These are phyloP conservation scores for Drosophila neonasuta DNA, from an alignment of 2,888 invertebrate species.

Conservation along the genomic window DNA sequence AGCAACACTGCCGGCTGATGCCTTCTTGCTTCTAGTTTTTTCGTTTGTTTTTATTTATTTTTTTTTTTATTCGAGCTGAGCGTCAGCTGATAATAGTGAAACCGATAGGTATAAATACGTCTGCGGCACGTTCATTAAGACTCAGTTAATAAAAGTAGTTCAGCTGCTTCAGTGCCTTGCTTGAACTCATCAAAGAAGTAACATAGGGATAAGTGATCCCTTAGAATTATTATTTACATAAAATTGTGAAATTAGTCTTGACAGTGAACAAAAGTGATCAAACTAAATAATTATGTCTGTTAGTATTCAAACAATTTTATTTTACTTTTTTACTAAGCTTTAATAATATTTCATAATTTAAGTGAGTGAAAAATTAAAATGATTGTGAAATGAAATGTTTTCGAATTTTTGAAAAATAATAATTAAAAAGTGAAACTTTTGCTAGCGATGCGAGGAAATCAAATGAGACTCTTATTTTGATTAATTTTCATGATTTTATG, in stretches of 20 bases:
- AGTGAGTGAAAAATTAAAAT: no score
- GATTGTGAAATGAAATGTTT: no score
- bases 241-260: slow-evolving; percentile 12
- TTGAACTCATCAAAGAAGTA: slow-evolving; percentile 17
- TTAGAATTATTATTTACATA: neutral
- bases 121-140: slow-evolving; percentile 24
- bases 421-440: neutral
- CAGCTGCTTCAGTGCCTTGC: slow-evolving; percentile 38
- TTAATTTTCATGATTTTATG: neutral
- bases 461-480: neutral
- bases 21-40: slow-evolving; percentile 5
- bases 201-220: slow-evolving; percentile 4
- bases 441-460: neutral
- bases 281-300: slow-evolving; percentile 40
- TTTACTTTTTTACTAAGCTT: neutral
- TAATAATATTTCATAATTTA: no score
- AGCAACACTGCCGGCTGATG: slow-evolving; percentile 20
- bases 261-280: slow-evolving; percentile 10
- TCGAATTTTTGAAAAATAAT: neutral
- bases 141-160: slow-evolving; percentile 61
- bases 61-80: slow-evolving; percentile 22
- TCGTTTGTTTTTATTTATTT: slow-evolving; percentile 18
- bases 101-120: slow-evolving; percentile 67
- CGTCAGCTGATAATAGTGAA: slow-evolving; percentile 60
- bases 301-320: slow-evolving; percentile 27